phyloP scores from a whole-genome alignment of 2,797 vertebrate genomes.

The Muscicapa striata region DNA sequence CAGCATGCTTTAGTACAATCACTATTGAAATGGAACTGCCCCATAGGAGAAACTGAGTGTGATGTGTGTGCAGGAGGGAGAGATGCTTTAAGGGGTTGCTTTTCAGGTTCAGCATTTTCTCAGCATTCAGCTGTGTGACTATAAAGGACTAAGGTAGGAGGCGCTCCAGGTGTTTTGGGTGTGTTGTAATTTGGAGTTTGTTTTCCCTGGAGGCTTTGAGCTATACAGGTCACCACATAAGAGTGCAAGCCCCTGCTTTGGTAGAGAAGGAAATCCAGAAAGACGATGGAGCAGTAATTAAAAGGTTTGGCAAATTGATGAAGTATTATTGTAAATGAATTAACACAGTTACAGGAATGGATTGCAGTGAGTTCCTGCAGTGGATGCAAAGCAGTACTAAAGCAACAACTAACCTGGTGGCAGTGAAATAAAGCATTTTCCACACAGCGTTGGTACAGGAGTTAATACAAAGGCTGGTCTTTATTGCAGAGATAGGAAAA shows the following conservation, averaged over 20 bases:
- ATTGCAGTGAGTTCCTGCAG: background rate
- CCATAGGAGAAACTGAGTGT: too few relatives aligned
- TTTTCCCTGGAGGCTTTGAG: constrained; percentile 86
- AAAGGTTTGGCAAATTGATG: constrained; percentile 87
- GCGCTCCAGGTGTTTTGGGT: background rate
- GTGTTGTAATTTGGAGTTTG: constrained; percentile 13
- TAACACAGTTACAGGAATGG: constrained; percentile 47
- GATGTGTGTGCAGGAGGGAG: background rate
- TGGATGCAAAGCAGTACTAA: background rate
- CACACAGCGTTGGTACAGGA: rapidly evolving
- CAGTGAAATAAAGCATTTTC: background rate
- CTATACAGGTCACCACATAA: constrained; percentile 87
- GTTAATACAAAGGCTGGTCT: too few relatives aligned
- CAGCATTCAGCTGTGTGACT: background rate
- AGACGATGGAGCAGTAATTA: constrained; percentile 92
- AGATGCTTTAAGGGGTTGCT: background rate
- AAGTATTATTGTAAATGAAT: background rate
- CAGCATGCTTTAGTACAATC: background rate
- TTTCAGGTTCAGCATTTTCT: background rate
- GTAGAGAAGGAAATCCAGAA: constrained; percentile 87
- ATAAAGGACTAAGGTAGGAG: background rate
- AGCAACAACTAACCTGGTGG: background rate
- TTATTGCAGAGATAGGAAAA: background rate
- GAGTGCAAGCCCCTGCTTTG: constrained; percentile 86
- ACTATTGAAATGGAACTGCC: too few relatives aligned